Evolutionary conservation across 2,113 vertebrate genomes (phyloP).

Genomic region (Calidris pygmaea): DNA sequence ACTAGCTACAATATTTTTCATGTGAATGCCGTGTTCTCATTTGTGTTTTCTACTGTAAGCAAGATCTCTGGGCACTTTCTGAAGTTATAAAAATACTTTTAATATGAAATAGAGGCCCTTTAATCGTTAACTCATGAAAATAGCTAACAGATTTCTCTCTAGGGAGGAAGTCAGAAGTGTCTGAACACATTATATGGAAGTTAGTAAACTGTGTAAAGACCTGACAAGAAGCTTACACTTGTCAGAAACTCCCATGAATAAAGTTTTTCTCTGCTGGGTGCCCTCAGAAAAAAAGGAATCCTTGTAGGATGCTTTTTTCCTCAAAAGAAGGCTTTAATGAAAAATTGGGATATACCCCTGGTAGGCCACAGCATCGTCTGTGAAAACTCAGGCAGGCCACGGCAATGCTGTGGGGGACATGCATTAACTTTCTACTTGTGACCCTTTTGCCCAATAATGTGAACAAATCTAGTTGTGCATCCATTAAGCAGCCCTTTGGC

Average conservation of each 20-base stretch:
- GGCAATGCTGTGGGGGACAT: not conserved
- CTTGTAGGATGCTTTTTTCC: not conserved
- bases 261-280: not conserved
- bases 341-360: not conserved
- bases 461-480: not conserved
- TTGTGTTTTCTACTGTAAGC: not conserved
- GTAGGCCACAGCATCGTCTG: accelerated
- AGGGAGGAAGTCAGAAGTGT: not conserved
- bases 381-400: not conserved
- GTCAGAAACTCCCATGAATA: not conserved
- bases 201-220: not conserved
- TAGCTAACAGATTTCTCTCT: not conserved
- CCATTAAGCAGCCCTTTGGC: not conserved
- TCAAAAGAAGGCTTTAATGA: not conserved
- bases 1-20: not conserved
- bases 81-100: not conserved
- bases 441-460: not conserved
- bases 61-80: not conserved
- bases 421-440: not conserved
- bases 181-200: not conserved
- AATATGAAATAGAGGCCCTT: not conserved
- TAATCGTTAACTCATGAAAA: not conserved
- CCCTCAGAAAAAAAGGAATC: not conserved
- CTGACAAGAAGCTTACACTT: not conserved
- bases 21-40: not conserved